Evolutionary conservation across 2,888 invertebrate species (phyloP).

Genomic region (Plagodis pulveraria): DNA sequence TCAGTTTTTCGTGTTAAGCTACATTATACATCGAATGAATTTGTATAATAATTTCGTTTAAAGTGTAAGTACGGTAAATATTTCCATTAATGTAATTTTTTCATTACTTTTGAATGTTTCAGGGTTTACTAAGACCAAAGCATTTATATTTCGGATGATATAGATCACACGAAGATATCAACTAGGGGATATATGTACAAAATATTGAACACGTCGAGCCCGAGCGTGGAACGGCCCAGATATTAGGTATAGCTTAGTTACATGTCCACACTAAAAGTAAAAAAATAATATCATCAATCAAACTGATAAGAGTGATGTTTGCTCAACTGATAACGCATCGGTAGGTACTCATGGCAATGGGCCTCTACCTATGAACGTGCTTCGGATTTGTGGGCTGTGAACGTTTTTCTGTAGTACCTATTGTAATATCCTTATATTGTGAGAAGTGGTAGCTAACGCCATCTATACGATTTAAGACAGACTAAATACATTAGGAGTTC

Average conservation of each 20-base stretch:
- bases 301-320: slow-evolving; percentile 38
- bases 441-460: not conserved
- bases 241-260: slow-evolving; percentile 10
- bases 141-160: not conserved
- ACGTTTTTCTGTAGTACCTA: not conserved
- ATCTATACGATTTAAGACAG: not conserved
- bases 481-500: not conserved
- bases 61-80: too few species aligned
- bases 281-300: slow-evolving; percentile 43
- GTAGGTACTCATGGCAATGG: not conserved
- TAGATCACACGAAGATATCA: not conserved
- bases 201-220: not conserved
- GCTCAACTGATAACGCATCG: slow-evolving; percentile 33
- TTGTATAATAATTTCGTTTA: too few species aligned
- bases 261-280: slow-evolving; percentile 24
- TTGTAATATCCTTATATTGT: too few species aligned
- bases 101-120: too few species aligned
- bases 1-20: too few species aligned
- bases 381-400: not conserved
- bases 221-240: slow-evolving; percentile 13
- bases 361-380: not conserved
- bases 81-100: too few species aligned
- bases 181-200: not conserved
- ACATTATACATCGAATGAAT: too few species aligned
- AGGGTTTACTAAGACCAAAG: too few species aligned